These are phyloP conservation scores for Cyphomyrus discorhynchus DNA, from an alignment of 2,113 vertebrate species.

Conservation along the genomic window DNA sequence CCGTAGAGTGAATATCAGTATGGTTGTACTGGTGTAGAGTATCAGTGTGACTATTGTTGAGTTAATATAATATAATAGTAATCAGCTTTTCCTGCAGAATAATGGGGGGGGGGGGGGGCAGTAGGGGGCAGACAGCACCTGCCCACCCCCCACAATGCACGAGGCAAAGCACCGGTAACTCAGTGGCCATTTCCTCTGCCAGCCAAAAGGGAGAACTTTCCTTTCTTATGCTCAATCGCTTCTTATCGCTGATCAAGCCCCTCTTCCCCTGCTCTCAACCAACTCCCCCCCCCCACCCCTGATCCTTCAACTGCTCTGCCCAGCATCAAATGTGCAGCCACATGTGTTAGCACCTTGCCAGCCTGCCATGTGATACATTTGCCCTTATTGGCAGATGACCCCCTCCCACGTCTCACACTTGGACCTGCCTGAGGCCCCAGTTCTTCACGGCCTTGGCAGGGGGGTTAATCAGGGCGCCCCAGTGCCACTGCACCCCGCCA, in stretches of 20 bases:
- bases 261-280: neutral
- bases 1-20: neutral
- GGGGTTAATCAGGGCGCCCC: neutral
- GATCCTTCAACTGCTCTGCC: no score
- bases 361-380: slow-evolving; percentile 33
- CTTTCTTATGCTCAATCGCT: neutral
- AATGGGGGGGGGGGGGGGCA: no score
- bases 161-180: slow-evolving; percentile 20
- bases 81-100: neutral
- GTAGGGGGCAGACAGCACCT: neutral
- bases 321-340: neutral
- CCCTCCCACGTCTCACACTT: slow-evolving; percentile 61
- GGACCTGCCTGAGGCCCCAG: neutral
- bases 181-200: slow-evolving; percentile 7
- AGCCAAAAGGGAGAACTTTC: neutral
- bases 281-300: neutral
- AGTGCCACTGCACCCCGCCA: slow-evolving; percentile 11
- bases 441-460: neutral
- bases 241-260: neutral
- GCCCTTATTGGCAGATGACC: slow-evolving; percentile 76
- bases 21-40: neutral
- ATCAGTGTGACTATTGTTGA: neutral
- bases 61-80: no score
- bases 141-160: slow-evolving; percentile 5
- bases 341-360: slow-evolving; percentile 44